These are phyloP conservation scores for Phalloptychus januarius DNA, from an alignment of 2,797 vertebrate species.

Conservation along the genomic window DNA sequence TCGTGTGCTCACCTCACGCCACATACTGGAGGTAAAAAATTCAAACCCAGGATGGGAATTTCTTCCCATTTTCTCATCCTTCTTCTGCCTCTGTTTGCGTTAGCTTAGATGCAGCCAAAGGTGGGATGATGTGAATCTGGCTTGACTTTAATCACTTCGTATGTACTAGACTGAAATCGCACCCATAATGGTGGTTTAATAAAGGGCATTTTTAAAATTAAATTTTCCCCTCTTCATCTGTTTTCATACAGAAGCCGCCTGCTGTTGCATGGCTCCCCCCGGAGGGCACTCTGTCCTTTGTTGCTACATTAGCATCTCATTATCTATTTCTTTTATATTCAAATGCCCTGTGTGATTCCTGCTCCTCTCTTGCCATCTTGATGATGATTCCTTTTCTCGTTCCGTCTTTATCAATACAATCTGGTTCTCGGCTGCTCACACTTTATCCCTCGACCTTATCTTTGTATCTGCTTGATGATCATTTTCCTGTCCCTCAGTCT, in stretches of 20 bases:
- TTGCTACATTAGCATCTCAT: slow-evolving; percentile 78
- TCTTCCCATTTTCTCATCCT: slow-evolving; percentile 27
- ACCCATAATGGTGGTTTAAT: slow-evolving; percentile 49
- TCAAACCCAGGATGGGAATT: not conserved
- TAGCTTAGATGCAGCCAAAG: slow-evolving; percentile 23
- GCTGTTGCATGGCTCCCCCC: slow-evolving; percentile 64
- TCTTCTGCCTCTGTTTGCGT: slow-evolving; percentile 21
- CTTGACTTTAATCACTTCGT: slow-evolving; percentile 38
- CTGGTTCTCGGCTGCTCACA: slow-evolving; percentile 15
- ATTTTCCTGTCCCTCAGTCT: slow-evolving; percentile 19
- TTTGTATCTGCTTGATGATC: slow-evolving; percentile 15
- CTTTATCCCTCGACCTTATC: slow-evolving; percentile 23
- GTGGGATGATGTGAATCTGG: slow-evolving; percentile 25
- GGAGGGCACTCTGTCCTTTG: slow-evolving; percentile 65
- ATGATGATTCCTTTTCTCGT: slow-evolving; percentile 26
- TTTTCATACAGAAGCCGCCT: slow-evolving; percentile 42
- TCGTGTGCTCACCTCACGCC: slow-evolving; percentile 20
- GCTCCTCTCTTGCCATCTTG: slow-evolving; percentile 46
- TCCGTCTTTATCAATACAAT: slow-evolving; percentile 16
- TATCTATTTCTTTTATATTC: slow-evolving; percentile 64
- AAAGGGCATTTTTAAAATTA: slow-evolving; percentile 52
- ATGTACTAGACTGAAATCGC: slow-evolving; percentile 48
- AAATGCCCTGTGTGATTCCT: slow-evolving; percentile 40
- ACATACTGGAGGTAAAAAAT: slow-evolving; percentile 1
- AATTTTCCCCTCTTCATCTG: slow-evolving; percentile 23